Conservation (phyloP, 2,797 vertebrate genomes). For the Gouania willdenowi region DNA sequence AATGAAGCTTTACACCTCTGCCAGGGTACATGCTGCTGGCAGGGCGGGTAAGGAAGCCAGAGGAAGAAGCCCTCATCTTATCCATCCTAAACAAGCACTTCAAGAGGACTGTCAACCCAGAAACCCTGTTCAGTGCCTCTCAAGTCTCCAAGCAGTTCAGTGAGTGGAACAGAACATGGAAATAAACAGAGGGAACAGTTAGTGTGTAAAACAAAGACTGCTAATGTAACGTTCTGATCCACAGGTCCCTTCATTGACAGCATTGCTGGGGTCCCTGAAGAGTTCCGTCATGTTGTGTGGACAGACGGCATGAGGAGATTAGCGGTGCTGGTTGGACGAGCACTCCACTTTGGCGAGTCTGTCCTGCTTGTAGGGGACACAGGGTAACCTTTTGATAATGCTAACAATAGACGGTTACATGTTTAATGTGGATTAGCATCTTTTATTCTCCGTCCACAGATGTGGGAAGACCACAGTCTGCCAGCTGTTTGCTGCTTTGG, state of each 20-base stretch:
- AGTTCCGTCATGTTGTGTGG: conserved; percentile 92
- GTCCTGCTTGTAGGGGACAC: conserved; percentile 94
- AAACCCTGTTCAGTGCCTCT: conserved; percentile 83
- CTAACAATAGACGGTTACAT: no score
- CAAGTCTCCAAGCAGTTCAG: conserved; percentile 83
- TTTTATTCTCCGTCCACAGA: conserved; percentile 55
- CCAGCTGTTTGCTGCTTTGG: conserved; percentile 88
- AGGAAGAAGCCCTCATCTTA: conserved; percentile 85
- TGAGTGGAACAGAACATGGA: conserved; percentile 73
- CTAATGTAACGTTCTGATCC: neutral
- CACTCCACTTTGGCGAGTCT: conserved; percentile 88
- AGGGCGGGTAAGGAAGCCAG: conserved; percentile 89
- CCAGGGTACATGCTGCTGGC: conserved; percentile 94
- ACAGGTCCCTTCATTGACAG: conserved; percentile 73
- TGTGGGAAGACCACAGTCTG: conserved; percentile 98
- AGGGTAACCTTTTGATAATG: conserved; percentile 78
- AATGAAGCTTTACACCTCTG: neutral
- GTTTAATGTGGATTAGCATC: neutral
- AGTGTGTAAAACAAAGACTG: no score
- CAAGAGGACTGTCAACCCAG: conserved; percentile 83
- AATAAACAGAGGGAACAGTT: no score
- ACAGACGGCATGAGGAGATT: conserved; percentile 86
- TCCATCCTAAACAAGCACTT: conserved; percentile 91
- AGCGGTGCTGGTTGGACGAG: conserved; percentile 86
- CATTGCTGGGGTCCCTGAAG: conserved; percentile 75